Base-by-base conservation (phyloP, 2,888 invertebrate genomes). In the Drosophila birchii region DNA sequence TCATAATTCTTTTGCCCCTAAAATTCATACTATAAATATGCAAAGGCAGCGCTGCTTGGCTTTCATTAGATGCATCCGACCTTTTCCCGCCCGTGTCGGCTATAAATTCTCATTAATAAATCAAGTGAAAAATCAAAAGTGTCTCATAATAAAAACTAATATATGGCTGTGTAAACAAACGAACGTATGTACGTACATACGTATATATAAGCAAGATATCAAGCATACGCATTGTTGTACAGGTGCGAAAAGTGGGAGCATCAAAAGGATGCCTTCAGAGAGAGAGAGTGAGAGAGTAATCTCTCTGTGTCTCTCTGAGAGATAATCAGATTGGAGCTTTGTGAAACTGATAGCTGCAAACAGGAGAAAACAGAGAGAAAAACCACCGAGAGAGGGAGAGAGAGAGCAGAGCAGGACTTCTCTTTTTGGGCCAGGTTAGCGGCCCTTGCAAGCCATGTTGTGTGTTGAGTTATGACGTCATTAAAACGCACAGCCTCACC, bases 91-190 rank as follows among this genome's bases (percentile, higher is more conserved):
- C 66, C 20, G 51, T 69, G 69, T 68, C 81, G 64, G 71, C 79
- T 75, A 86, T 81, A 87, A 86, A 80, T 85, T 82, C 75, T 75
- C 78, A 79, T 79, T 87, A 89, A 90, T 88, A 88, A 88, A 90
- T 90, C 86, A 87, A 81, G 86, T 80, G 78, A 78, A 89, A 90
- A 88, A 87, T 88, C 84, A 86, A 83, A 88, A 90, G 81, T 82
- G 76, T 86, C 67, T 78, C 79, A 84, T 78, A 78, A 82, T 78
- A 78, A 71, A 79, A 75, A 66, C 79, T 72, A 71, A 78, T 76
- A 77, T 59, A 75, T 54, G 51, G 41, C 60, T 78, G 64, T 67
- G 71, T 78, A 75, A 72, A 58, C 63, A 71, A 45, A 59, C 53
- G 72, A 44, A 45, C 41, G 44, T 32, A 51, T 20, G 18, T 44